Base-by-base conservation (phyloP, 2,888 invertebrate genomes). In the Noctua janthina region DNA sequence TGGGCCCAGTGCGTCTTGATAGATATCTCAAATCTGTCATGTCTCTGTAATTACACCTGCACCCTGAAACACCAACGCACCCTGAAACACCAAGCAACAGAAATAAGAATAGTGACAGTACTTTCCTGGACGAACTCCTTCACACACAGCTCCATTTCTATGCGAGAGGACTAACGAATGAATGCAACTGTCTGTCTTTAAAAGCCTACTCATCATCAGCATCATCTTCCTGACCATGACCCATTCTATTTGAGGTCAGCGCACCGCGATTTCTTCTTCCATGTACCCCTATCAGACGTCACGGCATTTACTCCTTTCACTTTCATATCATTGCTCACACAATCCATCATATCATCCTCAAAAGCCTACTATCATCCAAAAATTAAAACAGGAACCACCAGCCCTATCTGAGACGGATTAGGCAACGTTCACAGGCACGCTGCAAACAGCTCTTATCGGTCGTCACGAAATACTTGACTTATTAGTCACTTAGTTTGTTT, bases 391-490 rank as follows among this genome's bases (percentile, higher is more conserved):
- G 29, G 39, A 46, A 69, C 67, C 10, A 74, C 7, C 85, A 90
- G 29, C 90, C 89, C 90, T 89, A 79, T 15, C 23, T 20, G n/a
- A 81, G 78, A 83, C 66, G 85, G 89, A 90, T 92, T 90, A 92
- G 89, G 90, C 87, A 74, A 81, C 83, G 88, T 83, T 87, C 88
- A 84, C 84, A 80, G 86, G 85, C 70, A 70, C 80, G 77, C 76
- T 69, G 86, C 87, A 85, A 90, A 91, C 88, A 89, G 76, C 83
- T 84, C 87, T 91, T 91, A 90, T 90, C 91, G 85, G 88, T 88
- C 86, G 87, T 84, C 76, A 82, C 35, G 71, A 80, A 70, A 87
- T 88, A 86, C 84, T 88, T 88, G 79, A 85, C 87, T 85, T 89
- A 88, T 91, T 90, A 90, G 90, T 91, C 88, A 90, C 86, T 84